Percentiles rank a stretch among this genome's conserved stretches.
Evolutionary conservation across 1,140 invertebrate species (phyloP).

Genomic region (Formica exsecta): DNA sequence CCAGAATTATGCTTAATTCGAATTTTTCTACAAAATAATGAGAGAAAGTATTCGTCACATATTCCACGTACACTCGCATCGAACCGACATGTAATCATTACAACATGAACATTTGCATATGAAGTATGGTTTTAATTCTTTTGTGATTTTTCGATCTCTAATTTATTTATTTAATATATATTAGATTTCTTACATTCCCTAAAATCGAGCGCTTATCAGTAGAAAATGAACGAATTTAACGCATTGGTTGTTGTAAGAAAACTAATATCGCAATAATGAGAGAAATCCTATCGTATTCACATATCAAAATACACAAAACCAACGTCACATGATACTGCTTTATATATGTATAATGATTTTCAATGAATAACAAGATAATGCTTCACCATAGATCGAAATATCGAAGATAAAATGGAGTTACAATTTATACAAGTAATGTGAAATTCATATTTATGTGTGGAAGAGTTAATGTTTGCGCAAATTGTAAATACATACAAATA

Average conservation of each 20-base stretch:
- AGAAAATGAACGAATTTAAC: constrained; percentile 73
- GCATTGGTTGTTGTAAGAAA: constrained; percentile 65
- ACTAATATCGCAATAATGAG: constrained; percentile 60
- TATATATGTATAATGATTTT: constrained; percentile 41
- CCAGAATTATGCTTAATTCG: constrained; percentile 15
- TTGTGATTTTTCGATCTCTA: constrained; percentile 64
- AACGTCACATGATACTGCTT: constrained; percentile 57
- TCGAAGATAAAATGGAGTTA: constrained; percentile 47
- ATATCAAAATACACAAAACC: constrained; percentile 63
- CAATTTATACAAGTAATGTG: constrained; percentile 7
- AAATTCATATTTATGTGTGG: constrained; percentile 14
- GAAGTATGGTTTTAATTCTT: constrained; percentile 42
- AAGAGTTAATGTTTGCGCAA: constrained; percentile 29
- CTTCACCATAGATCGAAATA: constrained; percentile 40
- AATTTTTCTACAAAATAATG: constrained; percentile 55
- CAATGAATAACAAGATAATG: constrained; percentile 51
- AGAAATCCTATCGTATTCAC: constrained; percentile 26
- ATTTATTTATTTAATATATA: constrained; percentile 75
- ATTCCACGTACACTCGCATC: constrained; percentile 28
- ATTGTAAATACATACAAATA: constrained; percentile 47
- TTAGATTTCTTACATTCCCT: constrained; percentile 80
- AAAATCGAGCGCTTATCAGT: constrained; percentile 74
- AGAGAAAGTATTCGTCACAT: constrained; percentile 42
- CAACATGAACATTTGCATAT: constrained; percentile 41
- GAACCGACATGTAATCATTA: constrained; percentile 23